Evolutionary conservation across 2,113 vertebrate species (phyloP).

Genomic region (Etheostoma cragini): DNA sequence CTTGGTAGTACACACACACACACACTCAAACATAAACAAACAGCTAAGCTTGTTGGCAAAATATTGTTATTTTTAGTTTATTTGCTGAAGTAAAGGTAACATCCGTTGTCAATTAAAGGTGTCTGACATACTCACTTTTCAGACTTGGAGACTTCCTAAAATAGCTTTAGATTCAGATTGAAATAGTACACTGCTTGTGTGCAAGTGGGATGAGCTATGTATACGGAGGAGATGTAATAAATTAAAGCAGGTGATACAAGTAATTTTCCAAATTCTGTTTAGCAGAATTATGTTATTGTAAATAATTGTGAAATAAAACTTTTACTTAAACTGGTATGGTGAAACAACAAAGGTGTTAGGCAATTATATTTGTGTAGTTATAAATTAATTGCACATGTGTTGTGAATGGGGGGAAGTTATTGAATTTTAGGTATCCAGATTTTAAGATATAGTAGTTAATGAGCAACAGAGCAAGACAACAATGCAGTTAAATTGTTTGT

Average conservation of each 20-base stretch:
- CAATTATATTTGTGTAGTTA: not conserved
- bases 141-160: conserved; percentile 73
- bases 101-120: conserved; percentile 71
- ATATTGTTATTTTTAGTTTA: conserved; percentile 6
- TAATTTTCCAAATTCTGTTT: not conserved
- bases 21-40: not conserved
- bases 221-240: conserved; percentile 23
- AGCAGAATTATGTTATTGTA: not conserved
- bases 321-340: not conserved
- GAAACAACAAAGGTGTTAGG: not conserved
- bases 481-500: not conserved
- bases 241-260: conserved; percentile 10
- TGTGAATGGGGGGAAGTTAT: not conserved
- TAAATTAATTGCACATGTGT: not conserved
- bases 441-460: not conserved
- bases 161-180: conserved; percentile 78
- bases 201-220: conserved; percentile 38
- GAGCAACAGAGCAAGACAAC: not conserved
- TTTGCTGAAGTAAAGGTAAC: conserved; percentile 12
- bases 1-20: not conserved
- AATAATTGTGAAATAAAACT: not conserved
- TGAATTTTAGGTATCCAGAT: not conserved
- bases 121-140: conserved; percentile 55
- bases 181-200: conserved; percentile 70
- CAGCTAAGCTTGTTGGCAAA: not conserved